These are phyloP conservation scores for Oreochromis mossambicus DNA, from an alignment of 2,797 vertebrate species.

Conservation along the genomic window DNA sequence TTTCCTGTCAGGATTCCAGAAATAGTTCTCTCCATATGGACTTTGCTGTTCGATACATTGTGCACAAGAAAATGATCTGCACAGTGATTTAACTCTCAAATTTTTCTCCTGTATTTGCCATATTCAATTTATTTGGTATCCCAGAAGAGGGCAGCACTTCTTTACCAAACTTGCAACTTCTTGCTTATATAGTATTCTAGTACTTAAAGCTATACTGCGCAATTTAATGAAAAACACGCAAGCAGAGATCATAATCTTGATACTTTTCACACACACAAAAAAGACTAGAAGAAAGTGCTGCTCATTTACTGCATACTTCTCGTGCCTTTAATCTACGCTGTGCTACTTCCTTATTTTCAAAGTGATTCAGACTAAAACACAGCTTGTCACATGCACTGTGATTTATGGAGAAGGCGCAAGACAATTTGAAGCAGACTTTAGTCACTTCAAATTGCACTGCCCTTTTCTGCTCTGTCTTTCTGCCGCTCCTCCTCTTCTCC, in stretches of 20 bases:
- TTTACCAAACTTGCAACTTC: slow-evolving; percentile 37
- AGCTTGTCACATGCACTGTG: slow-evolving; percentile 7
- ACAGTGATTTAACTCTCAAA: not conserved
- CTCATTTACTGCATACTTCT: slow-evolving; percentile 14
- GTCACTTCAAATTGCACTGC: slow-evolving; percentile 20
- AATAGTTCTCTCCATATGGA: not conserved
- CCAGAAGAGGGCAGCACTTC: slow-evolving; percentile 75
- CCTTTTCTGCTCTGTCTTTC: not conserved
- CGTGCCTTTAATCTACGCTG: slow-evolving; percentile 21
- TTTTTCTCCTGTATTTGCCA: not conserved
- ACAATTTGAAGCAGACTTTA: slow-evolving; percentile 40
- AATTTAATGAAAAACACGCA: slow-evolving; percentile 8
- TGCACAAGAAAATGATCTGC: not conserved
- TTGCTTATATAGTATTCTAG: not conserved
- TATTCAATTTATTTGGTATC: not conserved
- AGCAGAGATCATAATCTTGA: slow-evolving; percentile 8
- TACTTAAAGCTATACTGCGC: not conserved
- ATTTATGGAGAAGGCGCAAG: slow-evolving; percentile 38
- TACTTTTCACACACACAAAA: not conserved
- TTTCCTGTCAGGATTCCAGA: not conserved
- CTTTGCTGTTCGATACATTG: not conserved
- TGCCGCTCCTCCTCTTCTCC: not conserved
- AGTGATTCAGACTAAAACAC: slow-evolving; percentile 9
- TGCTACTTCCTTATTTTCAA: slow-evolving; percentile 11
- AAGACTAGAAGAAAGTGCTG: not conserved